Evolutionary conservation across 2,888 invertebrate genomes (phyloP), one percentile per base, ranked within the genome.

Genomic region (Leptura quadrifasciata): DNA sequence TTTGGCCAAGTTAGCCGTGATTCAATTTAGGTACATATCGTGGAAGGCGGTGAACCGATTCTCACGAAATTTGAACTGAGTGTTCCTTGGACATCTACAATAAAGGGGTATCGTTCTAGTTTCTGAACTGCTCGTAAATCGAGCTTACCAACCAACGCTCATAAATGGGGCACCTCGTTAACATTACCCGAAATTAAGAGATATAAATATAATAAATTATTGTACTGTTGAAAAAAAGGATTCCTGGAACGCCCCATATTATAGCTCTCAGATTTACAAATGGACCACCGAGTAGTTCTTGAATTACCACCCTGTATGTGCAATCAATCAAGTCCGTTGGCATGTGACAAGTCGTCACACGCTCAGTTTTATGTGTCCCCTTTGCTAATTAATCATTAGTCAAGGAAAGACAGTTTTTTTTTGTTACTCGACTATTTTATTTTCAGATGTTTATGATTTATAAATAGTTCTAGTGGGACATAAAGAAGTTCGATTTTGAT

Each of bases 351-450:
- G 78, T 85, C 84, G 88, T 87, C 87, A 87, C 87, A 87, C 87
- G 87, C 86, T 87, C 86, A 84, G 84, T 85, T 86, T 86, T 87
- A 86, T 83, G 82, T 82, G 85, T 85, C 86, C 82, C 83, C 82
- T 79, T 81, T 75, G 84, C 87, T 87, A 88, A 87, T 88, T 88
- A 88, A 87, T 88, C 87, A 87, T 87, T 88, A 86, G 87, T 76
- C 80, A 75, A 76, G 81, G 79, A 76, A 81, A 74, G 60, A 75
- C 76, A 73, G 77, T 78, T 65, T 76, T 79, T 77, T 77, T 72
- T 63, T 39, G 63, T 67, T 69, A 55, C 27, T 64, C 60, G 24
- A 73, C 58, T 65, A 72, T 78, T 76, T 76, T 72, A 73, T 78
- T 70, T 24, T 52, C 20, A 63, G 70, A 78, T 70, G 71, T 76